A percentile compares a stretch with the other conserved stretches of the same genome.
phyloP scores from a whole-genome alignment of 1,140 invertebrate genomes.

The Ectropis grisescens region DNA sequence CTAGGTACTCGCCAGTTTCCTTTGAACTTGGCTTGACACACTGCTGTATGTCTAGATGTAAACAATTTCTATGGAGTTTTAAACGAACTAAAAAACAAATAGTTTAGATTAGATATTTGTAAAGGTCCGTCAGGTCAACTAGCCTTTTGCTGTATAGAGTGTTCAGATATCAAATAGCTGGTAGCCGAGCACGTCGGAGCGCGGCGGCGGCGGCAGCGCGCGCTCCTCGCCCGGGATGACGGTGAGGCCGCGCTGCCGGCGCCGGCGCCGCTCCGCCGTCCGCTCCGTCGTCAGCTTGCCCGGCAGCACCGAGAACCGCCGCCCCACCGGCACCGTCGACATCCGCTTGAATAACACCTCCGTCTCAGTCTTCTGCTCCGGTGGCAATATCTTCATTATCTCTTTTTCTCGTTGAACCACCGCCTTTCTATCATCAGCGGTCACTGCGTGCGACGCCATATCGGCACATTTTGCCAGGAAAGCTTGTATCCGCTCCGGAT shows the following conservation, averaged over 20 bases:
- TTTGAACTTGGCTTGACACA: no score
- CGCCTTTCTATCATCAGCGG: conserved; percentile 45
- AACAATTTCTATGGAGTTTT: no score
- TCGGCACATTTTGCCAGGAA: conserved; percentile 48
- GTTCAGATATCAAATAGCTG: conserved; percentile 54
- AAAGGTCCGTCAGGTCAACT: no score
- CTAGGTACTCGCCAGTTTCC: no score
- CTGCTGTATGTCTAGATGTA: no score
- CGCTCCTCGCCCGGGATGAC: conserved; percentile 44
- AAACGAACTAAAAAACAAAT: no score
- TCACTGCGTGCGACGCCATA: conserved; percentile 37
- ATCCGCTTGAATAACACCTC: conserved; percentile 54
- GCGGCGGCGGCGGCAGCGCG: conserved; percentile 31
- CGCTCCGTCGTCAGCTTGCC: conserved; percentile 21
- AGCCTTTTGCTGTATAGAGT: no score
- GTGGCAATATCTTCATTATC: conserved; percentile 44
- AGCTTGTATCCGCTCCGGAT: conserved; percentile 45
- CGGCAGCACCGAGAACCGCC: conserved; percentile 50
- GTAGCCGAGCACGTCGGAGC: conserved; percentile 37
- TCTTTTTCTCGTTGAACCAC: conserved; percentile 43
- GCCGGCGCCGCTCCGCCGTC: conserved; percentile 26
- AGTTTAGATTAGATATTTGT: no score
- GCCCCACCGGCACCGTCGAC: conserved; percentile 43
- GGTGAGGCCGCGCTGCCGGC: conserved; percentile 37
- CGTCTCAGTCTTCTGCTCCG: conserved; percentile 29